phyloP scores from a whole-genome alignment of 2,797 vertebrate genomes.

The Malurus splendens region DNA sequence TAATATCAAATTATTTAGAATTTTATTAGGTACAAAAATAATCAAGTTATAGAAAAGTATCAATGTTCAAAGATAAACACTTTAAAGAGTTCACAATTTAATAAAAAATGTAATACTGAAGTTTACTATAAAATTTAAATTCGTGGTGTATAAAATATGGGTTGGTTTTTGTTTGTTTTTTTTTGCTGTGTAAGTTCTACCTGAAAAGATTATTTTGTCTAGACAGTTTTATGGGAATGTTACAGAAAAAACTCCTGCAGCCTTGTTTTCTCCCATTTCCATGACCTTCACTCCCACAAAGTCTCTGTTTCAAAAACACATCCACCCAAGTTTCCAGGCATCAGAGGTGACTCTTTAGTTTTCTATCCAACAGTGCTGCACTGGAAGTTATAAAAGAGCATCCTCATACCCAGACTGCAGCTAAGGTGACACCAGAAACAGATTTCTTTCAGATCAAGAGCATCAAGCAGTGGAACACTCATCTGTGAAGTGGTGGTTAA shows the following conservation, averaged over 20 bases:
- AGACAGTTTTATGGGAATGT: background rate
- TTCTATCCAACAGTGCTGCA: background rate
- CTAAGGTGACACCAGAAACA: background rate
- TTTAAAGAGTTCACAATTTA: conserved; percentile 17
- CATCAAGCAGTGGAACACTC: background rate
- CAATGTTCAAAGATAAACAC: background rate
- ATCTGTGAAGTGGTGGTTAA: background rate
- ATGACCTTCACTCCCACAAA: background rate
- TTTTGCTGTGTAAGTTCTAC: background rate
- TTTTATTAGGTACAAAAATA: conserved; percentile 32
- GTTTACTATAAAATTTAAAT: conserved; percentile 5
- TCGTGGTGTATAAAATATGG: background rate
- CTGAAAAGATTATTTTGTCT: background rate
- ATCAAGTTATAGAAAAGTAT: conserved; percentile 15
- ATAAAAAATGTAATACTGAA: conserved; percentile 19
- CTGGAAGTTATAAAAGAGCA: background rate
- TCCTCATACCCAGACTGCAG: background rate
- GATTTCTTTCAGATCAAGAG: background rate
- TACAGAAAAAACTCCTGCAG: background rate
- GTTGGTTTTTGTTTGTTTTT: background rate
- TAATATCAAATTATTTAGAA: background rate
- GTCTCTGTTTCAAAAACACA: background rate
- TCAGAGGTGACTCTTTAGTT: background rate
- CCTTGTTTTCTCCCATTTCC: background rate
- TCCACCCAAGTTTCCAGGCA: background rate